Evolutionary conservation across 1,140 invertebrate genomes (phyloP).

Genomic region (Stegodyphus dumicola): DNA sequence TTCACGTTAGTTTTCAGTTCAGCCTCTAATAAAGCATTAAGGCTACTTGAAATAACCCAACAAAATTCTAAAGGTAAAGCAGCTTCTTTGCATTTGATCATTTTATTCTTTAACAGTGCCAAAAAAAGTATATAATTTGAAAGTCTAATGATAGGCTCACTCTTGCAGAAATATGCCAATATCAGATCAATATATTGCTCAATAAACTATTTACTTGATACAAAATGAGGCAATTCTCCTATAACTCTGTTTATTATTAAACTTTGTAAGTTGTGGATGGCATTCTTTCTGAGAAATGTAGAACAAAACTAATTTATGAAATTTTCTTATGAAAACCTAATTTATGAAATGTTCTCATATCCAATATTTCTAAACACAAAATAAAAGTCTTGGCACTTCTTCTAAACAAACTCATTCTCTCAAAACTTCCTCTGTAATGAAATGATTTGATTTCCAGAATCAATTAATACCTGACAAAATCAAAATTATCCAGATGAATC

Average conservation of each 20-base stretch:
- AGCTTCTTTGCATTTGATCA: not conserved
- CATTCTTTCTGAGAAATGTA: not conserved
- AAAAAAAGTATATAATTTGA: not conserved
- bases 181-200: not conserved
- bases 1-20: not conserved
- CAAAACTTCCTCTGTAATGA: no score
- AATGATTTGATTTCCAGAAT: no score
- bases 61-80: not conserved
- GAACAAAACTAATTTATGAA: no score
- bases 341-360: no score
- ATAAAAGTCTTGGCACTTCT: no score
- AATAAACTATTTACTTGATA: not conserved
- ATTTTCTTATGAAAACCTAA: no score
- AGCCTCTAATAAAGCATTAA: not conserved
- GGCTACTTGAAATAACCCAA: not conserved
- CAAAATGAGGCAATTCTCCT: not conserved
- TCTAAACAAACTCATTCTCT: no score
- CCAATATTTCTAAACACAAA: no score
- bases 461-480: no score
- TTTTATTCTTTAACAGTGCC: not conserved
- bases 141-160: not conserved
- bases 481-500: no score
- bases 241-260: not conserved
- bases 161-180: not conserved
- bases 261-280: not conserved